Evolutionary conservation across 2,797 vertebrate species (phyloP), one percentile per base, ranked within the genome.

Genomic region (Syncerus caffer): DNA sequence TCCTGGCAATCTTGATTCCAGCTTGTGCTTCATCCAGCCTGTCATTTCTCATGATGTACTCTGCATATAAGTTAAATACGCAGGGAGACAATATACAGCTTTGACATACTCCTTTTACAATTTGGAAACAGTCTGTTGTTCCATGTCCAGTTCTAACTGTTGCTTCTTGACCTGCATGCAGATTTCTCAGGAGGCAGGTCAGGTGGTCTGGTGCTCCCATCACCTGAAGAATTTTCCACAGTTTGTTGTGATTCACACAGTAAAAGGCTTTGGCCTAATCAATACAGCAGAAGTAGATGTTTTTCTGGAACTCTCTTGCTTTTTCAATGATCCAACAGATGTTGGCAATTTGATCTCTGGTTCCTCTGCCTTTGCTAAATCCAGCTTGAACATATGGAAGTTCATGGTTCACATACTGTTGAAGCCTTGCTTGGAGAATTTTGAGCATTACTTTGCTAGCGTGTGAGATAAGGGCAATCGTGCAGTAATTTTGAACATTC

Each of bases 391-490:
- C 64, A 38, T 38, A 21, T 71, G 34, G 34, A 71, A 23, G 34
- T 71, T 71, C 64, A 38, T 71, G 5, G 64, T 71, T 71, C 34
- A 71, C 19, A 3, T 71, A 3, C 34, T 38, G 34, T 71, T 71
- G 19, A 71, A 71, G 34, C 19, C 34, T 71, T 4, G 10, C 34
- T 38, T 71, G 34, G 64, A 71, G n/a, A 38, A 71, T 38, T 71
- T 38, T 71, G 64, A 71, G n/a, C 19, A 71, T 71, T 67, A 34
- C n/a, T 67, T 71, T 0, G 0, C 19, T 71, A 71, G 64, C 0
- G 0, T 38, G 19, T 71, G n/a, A 71, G 10, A 38, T 71, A 34
- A 38, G 19, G 1, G n/a, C 64, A 71, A 38, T 71, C 0, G 0
- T 71, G 64, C n/a, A 1, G n/a, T 71, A 71, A 38, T 23, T 38